Evolutionary conservation across 2,113 vertebrate genomes (phyloP).

Genomic region (Campylorhamphus procurvoides): DNA sequence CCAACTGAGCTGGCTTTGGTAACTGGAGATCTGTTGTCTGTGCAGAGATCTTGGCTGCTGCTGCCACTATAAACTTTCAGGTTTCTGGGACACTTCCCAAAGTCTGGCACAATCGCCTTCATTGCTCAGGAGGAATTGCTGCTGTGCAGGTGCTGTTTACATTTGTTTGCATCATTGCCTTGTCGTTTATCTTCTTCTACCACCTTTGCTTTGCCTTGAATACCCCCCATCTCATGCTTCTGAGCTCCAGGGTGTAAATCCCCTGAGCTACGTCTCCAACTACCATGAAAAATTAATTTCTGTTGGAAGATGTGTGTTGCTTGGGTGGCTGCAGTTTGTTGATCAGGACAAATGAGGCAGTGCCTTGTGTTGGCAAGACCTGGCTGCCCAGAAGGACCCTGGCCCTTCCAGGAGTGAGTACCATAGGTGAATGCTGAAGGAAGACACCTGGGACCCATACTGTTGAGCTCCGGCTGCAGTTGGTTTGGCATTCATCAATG

Average conservation of each 20-base stretch:
- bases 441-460: background rate
- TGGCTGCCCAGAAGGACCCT: background rate
- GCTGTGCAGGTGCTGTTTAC: background rate
- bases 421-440: background rate
- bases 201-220: background rate
- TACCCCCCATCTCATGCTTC: background rate
- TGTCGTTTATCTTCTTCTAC: background rate
- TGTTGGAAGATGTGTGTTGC: background rate
- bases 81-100: background rate
- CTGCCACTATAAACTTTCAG: background rate
- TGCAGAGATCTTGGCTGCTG: background rate
- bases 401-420: background rate
- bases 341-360: background rate
- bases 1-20: slow-evolving; percentile 5
- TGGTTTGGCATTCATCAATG: background rate
- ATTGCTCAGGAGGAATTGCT: background rate
- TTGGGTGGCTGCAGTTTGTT: background rate
- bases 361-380: background rate
- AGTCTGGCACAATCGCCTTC: background rate
- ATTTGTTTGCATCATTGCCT: background rate
- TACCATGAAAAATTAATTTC: background rate
- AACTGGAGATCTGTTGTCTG: background rate
- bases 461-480: background rate
- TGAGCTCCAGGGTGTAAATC: background rate
- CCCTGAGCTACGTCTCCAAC: background rate